Evolutionary conservation across 1,140 invertebrate genomes (phyloP), one percentile per base, ranked within the genome.

Genomic region (Aphaenogaster rudis): DNA sequence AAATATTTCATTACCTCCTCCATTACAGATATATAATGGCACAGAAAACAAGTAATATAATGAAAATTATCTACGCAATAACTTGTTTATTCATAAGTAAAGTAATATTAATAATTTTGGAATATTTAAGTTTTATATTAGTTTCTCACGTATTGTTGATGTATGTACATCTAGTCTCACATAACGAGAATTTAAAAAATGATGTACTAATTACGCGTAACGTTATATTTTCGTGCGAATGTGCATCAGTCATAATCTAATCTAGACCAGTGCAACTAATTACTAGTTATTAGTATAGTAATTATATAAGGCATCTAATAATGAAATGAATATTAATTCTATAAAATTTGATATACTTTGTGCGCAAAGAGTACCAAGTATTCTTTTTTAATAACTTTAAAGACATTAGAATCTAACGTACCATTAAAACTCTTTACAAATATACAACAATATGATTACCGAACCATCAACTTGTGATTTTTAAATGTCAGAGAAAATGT

Each of bases 1-100:
- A 72, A 72, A 72, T 52, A 72, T 72, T 72, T 36, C 36, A 72
- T 52, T 71, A 71, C 7, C 45, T 21, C 15, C 50, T 72, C 69
- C 17, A 15, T n/a, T 1, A 15, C 36, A 4, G 52, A 72, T 72
- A 33, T 8, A 72, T 52, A 52, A 52, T 71, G 5, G 8, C 15
- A 17, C 28, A 52, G 48, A 5, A 72, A 72, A 4, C 45, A 52
- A 13, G n/a, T 15, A 52, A 36, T 72, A n/a, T 33, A 72, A 72
- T 33, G 7, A n/a, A 28, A 52, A 15, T 72, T 72, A 33, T 52
- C 28, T 0, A 15, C 9, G 33, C 17, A 52, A 71, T 48, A n/a
- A 72, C 28, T 72, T 72, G 69, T 33, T 72, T 36, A n/a, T n/a
- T 28, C 64, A 9, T 39, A 71, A 15, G 9, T 48, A 28, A 72